Conservation (phyloP, 30 jellyfish, hydroid and myxozoan genomes). For the Cassiopea xamachana region DNA sequence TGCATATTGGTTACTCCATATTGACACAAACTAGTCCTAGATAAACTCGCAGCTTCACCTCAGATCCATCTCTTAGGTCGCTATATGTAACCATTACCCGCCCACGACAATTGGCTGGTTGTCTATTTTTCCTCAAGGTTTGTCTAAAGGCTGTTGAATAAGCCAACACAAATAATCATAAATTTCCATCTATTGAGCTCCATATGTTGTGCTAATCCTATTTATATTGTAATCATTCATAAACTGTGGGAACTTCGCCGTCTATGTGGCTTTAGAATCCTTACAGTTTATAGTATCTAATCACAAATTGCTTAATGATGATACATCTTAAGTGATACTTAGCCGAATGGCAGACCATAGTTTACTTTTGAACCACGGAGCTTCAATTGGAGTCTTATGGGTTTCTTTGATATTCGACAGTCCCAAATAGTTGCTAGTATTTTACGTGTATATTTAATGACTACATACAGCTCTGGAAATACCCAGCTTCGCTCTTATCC, state of each 20-base stretch:
- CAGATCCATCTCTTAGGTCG: not conserved
- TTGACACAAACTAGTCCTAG: slow-evolving; percentile 1
- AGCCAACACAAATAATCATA: not conserved
- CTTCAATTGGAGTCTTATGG: not conserved
- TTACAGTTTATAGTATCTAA: not conserved
- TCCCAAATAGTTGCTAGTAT: too few relatives aligned
- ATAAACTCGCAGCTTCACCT: slow-evolving; percentile 1
- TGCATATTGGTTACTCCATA: not conserved
- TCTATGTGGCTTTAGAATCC: not conserved
- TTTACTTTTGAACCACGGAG: not conserved
- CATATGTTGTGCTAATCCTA: not conserved
- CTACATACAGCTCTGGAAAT: too few relatives aligned
- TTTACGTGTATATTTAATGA: too few relatives aligned
- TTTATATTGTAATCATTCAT: not conserved
- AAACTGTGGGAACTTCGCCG: slow-evolving; percentile 1
- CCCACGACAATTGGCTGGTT: not conserved
- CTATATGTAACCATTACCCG: not conserved
- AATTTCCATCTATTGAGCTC: not conserved
- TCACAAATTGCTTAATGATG: not conserved
- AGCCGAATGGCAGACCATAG: not conserved
- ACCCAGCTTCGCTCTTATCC: too few relatives aligned
- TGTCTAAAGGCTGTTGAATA: not conserved
- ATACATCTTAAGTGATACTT: not conserved
- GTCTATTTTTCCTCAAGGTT: not conserved
- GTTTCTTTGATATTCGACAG: too few relatives aligned